Conservation (phyloP, 2,888 invertebrate species). For the Euproctis similis region DNA sequence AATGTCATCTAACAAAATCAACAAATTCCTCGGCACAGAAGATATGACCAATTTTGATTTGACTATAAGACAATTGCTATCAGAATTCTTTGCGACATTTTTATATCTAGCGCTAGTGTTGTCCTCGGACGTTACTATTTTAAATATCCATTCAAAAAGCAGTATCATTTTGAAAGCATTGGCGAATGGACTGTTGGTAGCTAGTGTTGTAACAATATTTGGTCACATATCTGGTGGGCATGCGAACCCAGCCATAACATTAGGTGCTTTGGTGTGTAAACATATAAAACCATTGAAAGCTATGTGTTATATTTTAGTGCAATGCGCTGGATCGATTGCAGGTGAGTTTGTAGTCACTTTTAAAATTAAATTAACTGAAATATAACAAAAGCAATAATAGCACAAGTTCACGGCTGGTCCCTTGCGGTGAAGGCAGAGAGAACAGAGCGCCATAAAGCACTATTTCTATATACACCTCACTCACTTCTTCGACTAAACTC, state of each 20-base stretch:
- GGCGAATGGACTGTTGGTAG: conserved; percentile 22
- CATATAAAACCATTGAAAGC: conserved; percentile 29
- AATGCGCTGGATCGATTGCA: conserved; percentile 24
- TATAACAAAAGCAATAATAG: too few relatives aligned
- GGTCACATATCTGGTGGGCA: conserved; percentile 32
- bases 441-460: too few relatives aligned
- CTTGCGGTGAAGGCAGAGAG: too few relatives aligned
- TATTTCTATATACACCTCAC: too few relatives aligned
- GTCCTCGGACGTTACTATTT: conserved; percentile 8
- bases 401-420: too few relatives aligned
- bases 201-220: conserved; percentile 24
- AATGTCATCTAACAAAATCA: conserved; percentile 8
- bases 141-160: conserved; percentile 1
- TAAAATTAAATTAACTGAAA: too few relatives aligned
- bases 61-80: conserved; percentile 22
- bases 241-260: conserved; percentile 32
- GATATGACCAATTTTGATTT: conserved; percentile 19
- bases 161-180: conserved; percentile 14
- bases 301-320: conserved; percentile 25
- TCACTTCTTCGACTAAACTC: too few relatives aligned
- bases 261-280: conserved; percentile 24
- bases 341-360: too few relatives aligned
- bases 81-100: conserved; percentile 29
- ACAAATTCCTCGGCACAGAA: conserved; percentile 15
- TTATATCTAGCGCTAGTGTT: conserved; percentile 21